Base-by-base conservation (phyloP, 2,888 invertebrate species). In the Alviniconcha strummeri region DNA sequence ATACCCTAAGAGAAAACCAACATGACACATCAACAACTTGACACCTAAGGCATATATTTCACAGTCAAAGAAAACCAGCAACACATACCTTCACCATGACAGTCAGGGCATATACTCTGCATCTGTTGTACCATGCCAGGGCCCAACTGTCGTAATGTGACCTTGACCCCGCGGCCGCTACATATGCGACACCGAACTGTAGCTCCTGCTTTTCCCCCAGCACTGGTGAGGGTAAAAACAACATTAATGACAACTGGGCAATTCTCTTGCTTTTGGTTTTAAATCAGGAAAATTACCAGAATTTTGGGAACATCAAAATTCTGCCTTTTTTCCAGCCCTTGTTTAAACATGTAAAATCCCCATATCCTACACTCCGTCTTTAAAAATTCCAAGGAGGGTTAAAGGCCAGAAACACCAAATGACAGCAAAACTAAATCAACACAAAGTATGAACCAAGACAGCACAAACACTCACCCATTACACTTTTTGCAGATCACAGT, bases 401-500 rank as follows among this genome's bases (percentile, higher is more conserved):
- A 36, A 36, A 36, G 36, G 36, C 36, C 36, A 36, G 36, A 36
- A 64, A 64, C 15, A 64, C 64, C 9, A 9, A 64, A 64, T 13
- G 64, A 64, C 64, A 64, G 9, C 64, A 9, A 64, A 64, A 64
- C 11, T 64, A 64, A 64, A 9, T 64, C 17, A 13, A 80, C 7
- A 80, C 3, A 5, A 52, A 76, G 75, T 3, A 77, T n/a, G 5
- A 36, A 36, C 36, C 36, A 36, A 36, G 36, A 36, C 36, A 36
- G 36, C 36, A 36, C 3, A 3, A 7, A 19, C 17, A 93, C 94
- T 91, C 96, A 95, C 93, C 97, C 97, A 91, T 95, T 95, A 94
- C 97, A 97, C 86, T 95, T 94, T 78, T 95, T 94, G 94, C 97
- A 97, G 89, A 97, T 96, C 64, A 97, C 95, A 94, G 96, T 97